Conservation (phyloP, 2,888 invertebrate species). For the Rotaria macrura region DNA sequence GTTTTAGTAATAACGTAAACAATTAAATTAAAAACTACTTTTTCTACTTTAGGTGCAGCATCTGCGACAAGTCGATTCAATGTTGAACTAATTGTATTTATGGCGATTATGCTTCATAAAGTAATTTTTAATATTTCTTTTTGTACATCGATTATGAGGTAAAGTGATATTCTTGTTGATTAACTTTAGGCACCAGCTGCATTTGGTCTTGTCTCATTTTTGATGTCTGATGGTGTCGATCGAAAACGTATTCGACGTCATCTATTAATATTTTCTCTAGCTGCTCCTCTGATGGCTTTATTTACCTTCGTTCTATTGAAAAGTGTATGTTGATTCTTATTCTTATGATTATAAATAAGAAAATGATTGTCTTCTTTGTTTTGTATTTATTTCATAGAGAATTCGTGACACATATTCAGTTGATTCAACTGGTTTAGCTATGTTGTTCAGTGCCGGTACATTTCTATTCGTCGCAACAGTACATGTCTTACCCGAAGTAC, state of each 20-base stretch:
- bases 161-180: neutral
- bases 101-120: conserved; percentile 98
- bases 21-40: neutral
- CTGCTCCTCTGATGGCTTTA: conserved; percentile 78
- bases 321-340: conserved; percentile 46
- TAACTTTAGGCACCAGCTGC: conserved; percentile 76
- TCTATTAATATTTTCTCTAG: conserved; percentile 75
- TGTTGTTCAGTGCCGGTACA: conserved; percentile 96
- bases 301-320: conserved; percentile 85
- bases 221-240: conserved; percentile 85
- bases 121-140: conserved; percentile 45
- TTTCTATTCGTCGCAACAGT: conserved; percentile 97
- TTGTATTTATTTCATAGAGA: neutral
- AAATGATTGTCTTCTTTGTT: too few species aligned
- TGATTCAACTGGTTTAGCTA: conserved; percentile 71
- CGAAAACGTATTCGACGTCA: conserved; percentile 75
- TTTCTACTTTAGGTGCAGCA: conserved; percentile 78
- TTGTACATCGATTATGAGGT: neutral
- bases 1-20: too few species aligned
- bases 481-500: conserved; percentile 78
- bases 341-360: too few species aligned
- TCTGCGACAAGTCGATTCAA: conserved; percentile 88
- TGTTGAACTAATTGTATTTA: conserved; percentile 89
- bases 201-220: conserved; percentile 88
- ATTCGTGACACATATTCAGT: conserved; percentile 15